Conservation (phyloP, 2,888 invertebrate genomes). For the Tachystola acroxantha region DNA sequence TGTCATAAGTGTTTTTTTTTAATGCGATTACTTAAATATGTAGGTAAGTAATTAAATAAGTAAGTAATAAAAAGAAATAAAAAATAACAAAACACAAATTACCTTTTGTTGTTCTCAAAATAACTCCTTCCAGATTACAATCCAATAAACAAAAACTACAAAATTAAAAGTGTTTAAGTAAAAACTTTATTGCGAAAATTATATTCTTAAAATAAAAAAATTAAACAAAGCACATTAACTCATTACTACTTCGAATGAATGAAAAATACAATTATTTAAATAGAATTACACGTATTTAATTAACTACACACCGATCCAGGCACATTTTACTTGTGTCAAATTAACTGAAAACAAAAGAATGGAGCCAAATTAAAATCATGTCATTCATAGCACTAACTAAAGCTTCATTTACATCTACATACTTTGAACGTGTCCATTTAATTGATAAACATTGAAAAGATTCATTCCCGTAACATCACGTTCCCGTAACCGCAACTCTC, state of each 20-base stretch:
- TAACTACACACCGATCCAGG: constrained; percentile 69
- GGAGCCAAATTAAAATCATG: constrained; percentile 37
- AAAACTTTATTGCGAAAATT: constrained; percentile 42
- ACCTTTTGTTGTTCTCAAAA: constrained; percentile 4
- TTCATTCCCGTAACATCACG: too few species aligned
- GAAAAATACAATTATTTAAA: constrained; percentile 7
- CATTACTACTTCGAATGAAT: constrained; percentile 35
- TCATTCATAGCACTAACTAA: too few species aligned
- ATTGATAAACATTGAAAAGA: too few species aligned
- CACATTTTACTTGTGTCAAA: constrained; percentile 59
- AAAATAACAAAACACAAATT: constrained; percentile 5
- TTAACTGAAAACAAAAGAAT: constrained; percentile 69
- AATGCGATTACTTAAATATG: constrained; percentile 14
- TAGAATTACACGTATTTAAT: constrained; percentile 14
- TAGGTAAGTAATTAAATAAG: too few species aligned
- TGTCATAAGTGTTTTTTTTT: too few species aligned
- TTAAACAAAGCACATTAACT: constrained; percentile 25
- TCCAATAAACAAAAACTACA: constrained; percentile 10
- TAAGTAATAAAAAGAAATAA: too few species aligned
- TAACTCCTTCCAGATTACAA: constrained; percentile 6
- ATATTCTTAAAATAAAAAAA: constrained; percentile 20
- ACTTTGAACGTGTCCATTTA: too few species aligned
- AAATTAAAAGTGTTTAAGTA: constrained; percentile 12
- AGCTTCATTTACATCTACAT: too few species aligned
- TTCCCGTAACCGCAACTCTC: too few species aligned